Evolutionary conservation across 2,888 invertebrate genomes (phyloP).

Genomic region (Himalopsyche tibetana): DNA sequence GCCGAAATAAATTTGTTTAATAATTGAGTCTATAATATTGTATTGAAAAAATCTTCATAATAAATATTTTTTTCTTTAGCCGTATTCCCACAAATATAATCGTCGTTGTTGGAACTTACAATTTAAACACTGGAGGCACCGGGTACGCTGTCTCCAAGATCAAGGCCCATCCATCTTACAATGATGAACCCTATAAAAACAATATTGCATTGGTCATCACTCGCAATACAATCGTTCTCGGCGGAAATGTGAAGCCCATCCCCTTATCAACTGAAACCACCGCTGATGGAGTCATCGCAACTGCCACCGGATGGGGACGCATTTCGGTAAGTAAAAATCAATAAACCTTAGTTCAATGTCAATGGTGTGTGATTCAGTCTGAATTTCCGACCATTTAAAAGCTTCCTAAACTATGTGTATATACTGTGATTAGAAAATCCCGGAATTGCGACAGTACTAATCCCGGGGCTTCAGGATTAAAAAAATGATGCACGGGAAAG

Average conservation of each 20-base stretch:
- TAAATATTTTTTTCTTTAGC: not conserved
- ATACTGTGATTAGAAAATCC: no score
- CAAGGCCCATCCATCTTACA: slow-evolving; percentile 72
- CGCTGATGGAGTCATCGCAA: slow-evolving; percentile 69
- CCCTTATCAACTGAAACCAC: slow-evolving; percentile 70
- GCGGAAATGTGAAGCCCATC: slow-evolving; percentile 70
- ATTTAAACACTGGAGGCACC: slow-evolving; percentile 72
- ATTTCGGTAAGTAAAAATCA: slow-evolving; percentile 70
- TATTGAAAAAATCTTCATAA: no score
- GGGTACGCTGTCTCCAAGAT: slow-evolving; percentile 70
- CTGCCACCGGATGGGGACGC: slow-evolving; percentile 75
- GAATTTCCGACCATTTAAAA: no score
- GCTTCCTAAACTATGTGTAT: no score
- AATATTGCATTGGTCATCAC: slow-evolving; percentile 75
- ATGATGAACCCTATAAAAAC: slow-evolving; percentile 70
- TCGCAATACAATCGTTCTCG: slow-evolving; percentile 69
- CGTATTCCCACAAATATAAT: slow-evolving; percentile 44
- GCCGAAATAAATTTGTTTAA: no score
- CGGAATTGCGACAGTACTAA: no score
- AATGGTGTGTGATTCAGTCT: no score
- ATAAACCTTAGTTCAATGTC: no score
- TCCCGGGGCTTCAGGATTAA: no score
- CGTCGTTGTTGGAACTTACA: slow-evolving; percentile 75
- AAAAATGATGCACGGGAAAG: no score
- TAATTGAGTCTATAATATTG: not conserved